Percentiles rank a stretch among this genome's conserved stretches.
phyloP scores from a whole-genome alignment of 2,113 vertebrate species.

The Phalacrocorax carbo region DNA sequence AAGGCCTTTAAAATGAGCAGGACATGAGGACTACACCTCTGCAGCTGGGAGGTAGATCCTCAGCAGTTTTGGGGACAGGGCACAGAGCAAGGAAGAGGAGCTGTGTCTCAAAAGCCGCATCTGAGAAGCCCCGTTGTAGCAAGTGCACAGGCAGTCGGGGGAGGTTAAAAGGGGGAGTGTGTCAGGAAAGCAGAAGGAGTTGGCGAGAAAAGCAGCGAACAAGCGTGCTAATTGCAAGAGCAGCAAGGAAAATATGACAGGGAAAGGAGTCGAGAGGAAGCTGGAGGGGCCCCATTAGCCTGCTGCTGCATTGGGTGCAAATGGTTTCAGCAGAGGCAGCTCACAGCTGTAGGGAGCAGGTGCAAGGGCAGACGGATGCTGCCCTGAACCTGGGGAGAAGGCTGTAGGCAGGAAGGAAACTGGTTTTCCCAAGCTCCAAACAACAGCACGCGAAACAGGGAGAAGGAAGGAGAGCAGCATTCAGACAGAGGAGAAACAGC shows the following conservation, averaged over 20 bases:
- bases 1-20: background rate
- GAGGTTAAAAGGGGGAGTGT: background rate
- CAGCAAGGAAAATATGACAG: constrained; percentile 63
- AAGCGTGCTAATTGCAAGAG: constrained; percentile 72
- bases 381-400: constrained; percentile 66
- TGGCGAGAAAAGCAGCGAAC: background rate
- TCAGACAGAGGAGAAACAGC: background rate
- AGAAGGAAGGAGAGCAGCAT: background rate
- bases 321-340: constrained; percentile 74
- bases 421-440: constrained; percentile 77
- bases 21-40: background rate
- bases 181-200: constrained; percentile 46
- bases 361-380: constrained; percentile 70
- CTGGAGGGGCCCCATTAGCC: constrained; percentile 69
- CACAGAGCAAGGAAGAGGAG: background rate
- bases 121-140: background rate
- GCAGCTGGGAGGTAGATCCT: accelerated
- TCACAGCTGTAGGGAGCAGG: constrained; percentile 79
- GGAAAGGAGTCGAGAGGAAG: constrained; percentile 47
- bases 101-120: background rate
- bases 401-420: constrained; percentile 78
- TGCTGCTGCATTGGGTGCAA: constrained; percentile 70
- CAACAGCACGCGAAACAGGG: constrained; percentile 38
- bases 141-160: accelerated
- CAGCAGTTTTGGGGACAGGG: background rate